phyloP scores from a whole-genome alignment of 2,113 vertebrate genomes.

The Oncorhynchus keta region DNA sequence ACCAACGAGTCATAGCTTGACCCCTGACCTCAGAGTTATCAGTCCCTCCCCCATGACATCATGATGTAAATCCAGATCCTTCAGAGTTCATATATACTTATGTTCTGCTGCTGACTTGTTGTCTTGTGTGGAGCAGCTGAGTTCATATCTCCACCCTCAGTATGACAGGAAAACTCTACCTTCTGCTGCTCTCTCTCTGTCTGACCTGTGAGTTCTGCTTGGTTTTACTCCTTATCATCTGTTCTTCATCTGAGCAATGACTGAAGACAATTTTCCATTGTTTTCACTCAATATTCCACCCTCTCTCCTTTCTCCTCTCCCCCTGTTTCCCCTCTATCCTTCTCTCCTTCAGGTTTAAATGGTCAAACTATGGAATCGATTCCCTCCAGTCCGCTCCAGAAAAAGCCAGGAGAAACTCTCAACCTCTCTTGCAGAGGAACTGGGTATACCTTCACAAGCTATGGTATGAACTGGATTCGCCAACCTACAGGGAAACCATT shows the following conservation, averaged over 20 bases:
- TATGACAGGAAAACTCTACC: background rate
- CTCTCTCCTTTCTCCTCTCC: constrained; percentile 10
- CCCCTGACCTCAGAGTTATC: too few species aligned
- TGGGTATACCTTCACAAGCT: constrained; percentile 13
- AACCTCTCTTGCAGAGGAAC: constrained; percentile 26
- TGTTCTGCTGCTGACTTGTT: background rate
- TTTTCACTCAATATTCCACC: constrained; percentile 7
- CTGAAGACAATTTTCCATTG: background rate
- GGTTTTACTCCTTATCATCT: background rate
- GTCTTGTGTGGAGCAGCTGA: background rate
- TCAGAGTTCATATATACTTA: constrained; percentile 8
- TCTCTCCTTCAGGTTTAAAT: constrained; percentile 18
- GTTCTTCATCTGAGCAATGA: too few species aligned
- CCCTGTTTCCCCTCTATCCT: background rate
- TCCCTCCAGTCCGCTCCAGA: constrained; percentile 20
- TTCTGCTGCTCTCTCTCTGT: constrained; percentile 14
- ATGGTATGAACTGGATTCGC: constrained; percentile 18
- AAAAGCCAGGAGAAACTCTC: constrained; percentile 20
- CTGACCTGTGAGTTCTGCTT: constrained; percentile 10
- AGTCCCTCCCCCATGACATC: background rate
- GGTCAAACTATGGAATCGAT: constrained; percentile 25
- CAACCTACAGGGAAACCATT: constrained; percentile 22
- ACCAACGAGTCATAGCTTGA: too few species aligned
- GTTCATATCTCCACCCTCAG: constrained; percentile 4
- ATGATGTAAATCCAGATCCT: constrained; percentile 22